Evolutionary conservation across 2,888 invertebrate species (phyloP).

Genomic region (Zaprionus bogoriensis): DNA sequence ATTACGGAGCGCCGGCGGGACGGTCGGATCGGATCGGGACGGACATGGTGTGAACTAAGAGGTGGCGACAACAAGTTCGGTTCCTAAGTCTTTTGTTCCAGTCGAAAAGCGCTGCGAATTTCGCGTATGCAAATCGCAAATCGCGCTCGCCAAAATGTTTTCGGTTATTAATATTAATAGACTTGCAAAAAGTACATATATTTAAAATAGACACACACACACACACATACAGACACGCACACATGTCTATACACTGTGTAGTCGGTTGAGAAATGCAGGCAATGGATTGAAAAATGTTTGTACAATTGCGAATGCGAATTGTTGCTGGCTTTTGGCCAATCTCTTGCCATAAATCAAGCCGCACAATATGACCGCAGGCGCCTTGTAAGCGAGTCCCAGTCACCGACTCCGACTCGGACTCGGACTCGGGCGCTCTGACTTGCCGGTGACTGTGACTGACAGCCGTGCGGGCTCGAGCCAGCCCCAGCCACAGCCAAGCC

Average conservation of each 20-base stretch:
- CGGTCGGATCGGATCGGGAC: slow-evolving; percentile 23
- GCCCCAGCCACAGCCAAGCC: too few species aligned
- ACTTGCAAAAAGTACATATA: not conserved
- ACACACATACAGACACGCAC: not conserved
- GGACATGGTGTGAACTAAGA: slow-evolving; percentile 34
- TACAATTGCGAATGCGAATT: slow-evolving; percentile 64
- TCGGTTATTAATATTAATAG: slow-evolving; percentile 3
- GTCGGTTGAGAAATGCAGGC: slow-evolving; percentile 38
- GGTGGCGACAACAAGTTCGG: slow-evolving; percentile 54
- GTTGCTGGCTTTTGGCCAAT: slow-evolving; percentile 57
- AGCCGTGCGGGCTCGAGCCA: slow-evolving; percentile 67
- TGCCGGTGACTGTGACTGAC: slow-evolving; percentile 73
- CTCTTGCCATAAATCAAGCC: slow-evolving; percentile 75
- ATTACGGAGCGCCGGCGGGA: slow-evolving; percentile 41
- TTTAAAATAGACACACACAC: not conserved
- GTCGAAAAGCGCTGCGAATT: too few species aligned
- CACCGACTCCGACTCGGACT: slow-evolving; percentile 55
- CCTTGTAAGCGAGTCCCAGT: slow-evolving; percentile 75
- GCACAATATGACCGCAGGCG: slow-evolving; percentile 74
- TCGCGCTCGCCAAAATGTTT: not conserved
- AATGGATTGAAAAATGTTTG: slow-evolving; percentile 63
- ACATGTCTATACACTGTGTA: not conserved
- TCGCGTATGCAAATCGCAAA: not conserved
- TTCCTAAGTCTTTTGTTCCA: slow-evolving; percentile 65
- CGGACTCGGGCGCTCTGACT: slow-evolving; percentile 44